These are phyloP conservation scores for Palythoa grandis DNA, from an alignment of 92 coral and sea anemone species.

Conservation along the genomic window DNA sequence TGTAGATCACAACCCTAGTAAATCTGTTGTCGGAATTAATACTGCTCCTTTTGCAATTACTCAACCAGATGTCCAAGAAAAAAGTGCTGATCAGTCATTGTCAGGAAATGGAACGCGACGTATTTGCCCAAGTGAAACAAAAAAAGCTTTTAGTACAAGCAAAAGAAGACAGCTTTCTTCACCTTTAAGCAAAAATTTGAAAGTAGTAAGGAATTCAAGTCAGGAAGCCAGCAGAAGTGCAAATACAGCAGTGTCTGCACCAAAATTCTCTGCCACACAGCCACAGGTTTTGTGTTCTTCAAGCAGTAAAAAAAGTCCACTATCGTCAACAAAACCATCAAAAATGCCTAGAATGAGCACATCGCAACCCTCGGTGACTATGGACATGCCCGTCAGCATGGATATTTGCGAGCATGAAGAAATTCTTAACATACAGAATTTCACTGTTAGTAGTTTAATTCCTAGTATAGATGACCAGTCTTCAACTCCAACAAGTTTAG, in stretches of 20 bases:
- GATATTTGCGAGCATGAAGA: constrained; percentile 83
- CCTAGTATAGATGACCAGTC: constrained; percentile 69
- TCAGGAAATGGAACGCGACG: constrained; percentile 1
- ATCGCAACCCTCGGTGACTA: background rate
- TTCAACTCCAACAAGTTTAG: constrained; percentile 34
- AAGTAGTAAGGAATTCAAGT: background rate
- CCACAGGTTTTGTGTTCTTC: constrained; percentile 7
- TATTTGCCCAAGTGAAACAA: constrained; percentile 9
- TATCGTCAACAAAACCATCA: constrained; percentile 11
- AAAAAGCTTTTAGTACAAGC: background rate
- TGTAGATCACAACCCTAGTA: background rate
- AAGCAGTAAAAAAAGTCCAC: background rate
- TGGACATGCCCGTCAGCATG: constrained; percentile 29
- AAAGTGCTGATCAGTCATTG: constrained; percentile 4
- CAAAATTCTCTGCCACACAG: background rate
- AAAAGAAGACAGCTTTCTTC: constrained; percentile 22
- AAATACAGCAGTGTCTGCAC: background rate
- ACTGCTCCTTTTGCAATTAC: constrained; percentile 31
- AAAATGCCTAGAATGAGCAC: background rate
- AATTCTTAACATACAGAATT: constrained; percentile 74
- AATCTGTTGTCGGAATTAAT: background rate
- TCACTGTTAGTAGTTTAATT: constrained; percentile 68
- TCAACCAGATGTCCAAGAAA: background rate
- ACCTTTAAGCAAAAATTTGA: background rate
- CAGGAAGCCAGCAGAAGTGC: background rate